phyloP scores from a whole-genome alignment of 23 tunicate genomes.

The Trididemnum miniatum region DNA sequence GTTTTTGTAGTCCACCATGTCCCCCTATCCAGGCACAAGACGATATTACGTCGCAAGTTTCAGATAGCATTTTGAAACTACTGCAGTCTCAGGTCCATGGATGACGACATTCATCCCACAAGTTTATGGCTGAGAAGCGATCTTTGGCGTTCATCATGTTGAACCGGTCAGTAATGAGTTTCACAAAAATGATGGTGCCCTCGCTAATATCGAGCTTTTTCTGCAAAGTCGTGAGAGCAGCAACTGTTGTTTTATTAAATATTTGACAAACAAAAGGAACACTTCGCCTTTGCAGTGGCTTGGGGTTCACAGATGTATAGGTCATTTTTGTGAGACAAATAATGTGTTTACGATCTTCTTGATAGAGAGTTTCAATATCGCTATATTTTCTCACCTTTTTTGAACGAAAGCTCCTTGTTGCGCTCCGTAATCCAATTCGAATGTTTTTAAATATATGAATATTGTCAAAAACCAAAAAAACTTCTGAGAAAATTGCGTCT shows the following conservation, averaged over 20 bases:
- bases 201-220: background rate
- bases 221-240: background rate
- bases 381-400: background rate
- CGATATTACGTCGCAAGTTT: background rate
- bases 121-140: constrained; percentile 4
- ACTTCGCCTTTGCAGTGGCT: constrained; percentile 15
- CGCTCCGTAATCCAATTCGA: too few species aligned
- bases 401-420: background rate
- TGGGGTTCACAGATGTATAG: constrained; percentile 10
- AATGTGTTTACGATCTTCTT: background rate
- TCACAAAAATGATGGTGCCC: constrained; percentile 13
- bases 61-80: constrained; percentile 4
- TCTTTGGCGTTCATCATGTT: constrained; percentile 8
- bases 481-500: too few species aligned
- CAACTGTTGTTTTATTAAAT: background rate
- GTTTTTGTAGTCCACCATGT: constrained; percentile 6
- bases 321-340: background rate
- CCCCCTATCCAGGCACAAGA: constrained; percentile 18
- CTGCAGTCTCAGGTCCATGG: constrained; percentile 2
- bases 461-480: too few species aligned
- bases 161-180: constrained; percentile 6
- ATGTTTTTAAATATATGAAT: too few species aligned
- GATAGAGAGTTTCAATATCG: constrained; percentile 8
- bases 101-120: constrained; percentile 12
- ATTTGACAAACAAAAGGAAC: constrained; percentile 17